Evolutionary conservation across 2,888 invertebrate genomes (phyloP), one percentile per base, ranked within the genome.

Genomic region (Troglohyphantes excavatus): DNA sequence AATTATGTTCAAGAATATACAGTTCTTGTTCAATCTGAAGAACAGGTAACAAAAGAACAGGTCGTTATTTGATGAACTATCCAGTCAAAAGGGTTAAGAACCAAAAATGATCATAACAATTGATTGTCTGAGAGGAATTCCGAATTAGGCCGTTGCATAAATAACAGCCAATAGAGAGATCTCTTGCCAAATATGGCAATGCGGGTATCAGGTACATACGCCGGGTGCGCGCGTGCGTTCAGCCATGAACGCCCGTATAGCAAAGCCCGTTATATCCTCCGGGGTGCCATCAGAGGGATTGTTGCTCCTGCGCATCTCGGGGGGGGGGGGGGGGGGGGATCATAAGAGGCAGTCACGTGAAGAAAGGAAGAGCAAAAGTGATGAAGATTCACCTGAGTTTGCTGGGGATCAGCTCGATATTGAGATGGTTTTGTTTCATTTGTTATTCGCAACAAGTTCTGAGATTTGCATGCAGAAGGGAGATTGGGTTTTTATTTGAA

Each of bases 311-410:
- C n/a, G 65, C 65, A 65, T 84, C 84, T 17, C 33, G 23, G 19
- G 73, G 65, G n/a, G n/a, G n/a, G n/a, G n/a, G n/a, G 19, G 73
- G 65, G n/a, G n/a, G n/a, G n/a, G 27, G 85, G 76, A 85, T 85
- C 43, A 43, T 65, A 21, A 53, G 84, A 84, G 76, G 67, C 68
- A 68, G 76, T 85, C 76, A 59, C 68, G 76, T 85, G 59, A 72
- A 61, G 70, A 70, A 39, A 61, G 19, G 61, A 43, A 21, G 75
- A 63, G 61, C 19, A 27, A 21, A 53, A 73, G 84, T 46, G 65
- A 70, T 70, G 72, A 43, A 82, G 70, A 84, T 84, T 76, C 85
- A 59, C 76, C 76, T 76, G 85, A 27, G 33, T 21, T 53, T 5
- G 23, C 17, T 43, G 29, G 81, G 81, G 81, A 70, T 59, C 81